Evolutionary conservation across 2,113 vertebrate genomes (phyloP), one percentile per base, ranked within the genome.

Genomic region (Anthoscopus minutus): DNA sequence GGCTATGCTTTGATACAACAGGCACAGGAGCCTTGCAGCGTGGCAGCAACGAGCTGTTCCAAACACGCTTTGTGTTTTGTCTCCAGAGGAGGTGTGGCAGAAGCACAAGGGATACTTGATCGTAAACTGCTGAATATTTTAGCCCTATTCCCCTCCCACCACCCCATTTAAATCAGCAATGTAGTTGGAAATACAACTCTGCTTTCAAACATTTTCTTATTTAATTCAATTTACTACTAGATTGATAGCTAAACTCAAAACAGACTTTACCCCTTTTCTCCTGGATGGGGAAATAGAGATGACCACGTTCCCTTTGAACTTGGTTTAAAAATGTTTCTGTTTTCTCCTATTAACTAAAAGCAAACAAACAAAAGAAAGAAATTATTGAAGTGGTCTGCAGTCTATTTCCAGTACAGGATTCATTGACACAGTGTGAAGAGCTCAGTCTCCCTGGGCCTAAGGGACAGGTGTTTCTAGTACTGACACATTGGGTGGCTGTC

Each of bases 181-280:
- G 88, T 40, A 83, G 57, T 21, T 86, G 62, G 86, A 91, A 97
- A 97, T 86, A 93, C 74, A 97, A 95, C 79, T 94, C 94, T 10
- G 81, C 82, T 96, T 97, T 97, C 96, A 96, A 96, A 96, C 94
- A 95, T 96, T 95, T 96, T 96, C 22, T 12, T 85, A 89, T 96
- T 89, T 97, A 96, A 97, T 97, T 97, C 79, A 91, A 97, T 97
- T 97, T 97, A 88, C 93, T 88, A 87, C 74, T 86, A 96, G 91
- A 91, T 89, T 96, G 96, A 97, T 97, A 96, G 92, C 74, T 93
- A 92, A 97, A 97, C 44, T 81, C 67, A 80, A 84, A 97, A 54
- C 95, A 97, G 92, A 96, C 91, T 97, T 96, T 93, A 86, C 38
- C 28, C 86, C 57, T 70, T 93, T 95, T 92, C 83, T 93, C 76